Base-by-base conservation (phyloP, 2,797 vertebrate species). In the Ceyx erithaca region DNA sequence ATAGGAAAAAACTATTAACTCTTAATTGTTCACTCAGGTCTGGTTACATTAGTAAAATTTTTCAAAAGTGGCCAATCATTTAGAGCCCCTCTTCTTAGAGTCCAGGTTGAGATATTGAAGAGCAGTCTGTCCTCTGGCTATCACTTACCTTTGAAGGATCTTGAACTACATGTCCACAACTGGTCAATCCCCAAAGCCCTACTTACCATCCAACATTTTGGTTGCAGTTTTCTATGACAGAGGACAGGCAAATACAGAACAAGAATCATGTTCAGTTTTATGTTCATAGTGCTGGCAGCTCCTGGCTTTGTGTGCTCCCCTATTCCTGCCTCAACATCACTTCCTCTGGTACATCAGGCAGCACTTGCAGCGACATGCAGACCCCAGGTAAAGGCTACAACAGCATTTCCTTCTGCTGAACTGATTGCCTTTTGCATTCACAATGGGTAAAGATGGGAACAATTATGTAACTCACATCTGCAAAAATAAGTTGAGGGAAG, bases 301-400 rank as follows among this genome's bases (percentile, higher is more conserved):
- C 96, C 96, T 99, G 96, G 99, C 99, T 88, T 97, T 99, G 86
- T 99, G 99, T 17, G 98, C 98, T 82, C 99, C 99, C 21, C 98
- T 99, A 5, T 99, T 99, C 92, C 98, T 99, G 80, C 99, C 99
- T 84, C 99, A 99, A 40, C 99, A 99, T 88, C 99, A 98, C 94
- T 98, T 99, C 96, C 98, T 99, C 55, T 99, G 99, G 99, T 99
- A 99, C 79, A 85, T 99, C 92, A 98, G 98, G 78, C 98, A 99
- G 95, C 98, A 99, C 91, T 97, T 99, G 66, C 99, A 98, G 80
- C 98, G 97, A 62, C 98, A 99, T 0, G 98, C 98, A 19, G 98
- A 99, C 92, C 97, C 99, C 78, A 98, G 98, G 99, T 99, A 93
- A 97, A 96, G 37, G 69, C n/a, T 61, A 49, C 25, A 19, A 26